Conservation (phyloP, 2,888 invertebrate species). For the Cancer borealis region DNA sequence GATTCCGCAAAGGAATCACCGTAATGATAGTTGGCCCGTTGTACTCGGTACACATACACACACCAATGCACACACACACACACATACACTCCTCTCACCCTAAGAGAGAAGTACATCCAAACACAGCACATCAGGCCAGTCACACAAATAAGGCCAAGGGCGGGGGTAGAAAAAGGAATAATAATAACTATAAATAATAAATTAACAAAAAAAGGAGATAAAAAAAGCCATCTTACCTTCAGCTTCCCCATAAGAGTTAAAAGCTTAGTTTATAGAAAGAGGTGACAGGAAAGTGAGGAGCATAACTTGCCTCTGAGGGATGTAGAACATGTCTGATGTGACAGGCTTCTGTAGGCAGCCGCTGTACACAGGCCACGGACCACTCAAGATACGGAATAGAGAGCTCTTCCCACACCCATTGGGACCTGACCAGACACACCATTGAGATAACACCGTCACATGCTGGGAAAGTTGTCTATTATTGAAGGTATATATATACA, state of each 20-base stretch:
- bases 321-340: constrained; percentile 92
- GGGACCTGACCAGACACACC: constrained; percentile 83
- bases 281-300: background rate
- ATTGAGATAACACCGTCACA: background rate
- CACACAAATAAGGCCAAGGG: no score
- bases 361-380: constrained; percentile 95
- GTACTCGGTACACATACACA: no score
- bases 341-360: constrained; percentile 85
- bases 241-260: background rate
- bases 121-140: no score
- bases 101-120: no score
- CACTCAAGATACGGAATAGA: constrained; percentile 94
- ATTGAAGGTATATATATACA: background rate
- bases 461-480: background rate
- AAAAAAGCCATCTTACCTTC: background rate
- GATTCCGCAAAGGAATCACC: no score
- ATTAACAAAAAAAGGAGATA: no score
- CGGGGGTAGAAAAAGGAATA: no score
- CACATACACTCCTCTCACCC: no score
- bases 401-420: constrained; percentile 96
- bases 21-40: no score
- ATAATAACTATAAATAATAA: no score
- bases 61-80: no score
- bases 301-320: constrained; percentile 86
- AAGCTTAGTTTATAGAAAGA: background rate